Evolutionary conservation across 2,113 vertebrate species (phyloP).

Genomic region (Dinomys branickii): DNA sequence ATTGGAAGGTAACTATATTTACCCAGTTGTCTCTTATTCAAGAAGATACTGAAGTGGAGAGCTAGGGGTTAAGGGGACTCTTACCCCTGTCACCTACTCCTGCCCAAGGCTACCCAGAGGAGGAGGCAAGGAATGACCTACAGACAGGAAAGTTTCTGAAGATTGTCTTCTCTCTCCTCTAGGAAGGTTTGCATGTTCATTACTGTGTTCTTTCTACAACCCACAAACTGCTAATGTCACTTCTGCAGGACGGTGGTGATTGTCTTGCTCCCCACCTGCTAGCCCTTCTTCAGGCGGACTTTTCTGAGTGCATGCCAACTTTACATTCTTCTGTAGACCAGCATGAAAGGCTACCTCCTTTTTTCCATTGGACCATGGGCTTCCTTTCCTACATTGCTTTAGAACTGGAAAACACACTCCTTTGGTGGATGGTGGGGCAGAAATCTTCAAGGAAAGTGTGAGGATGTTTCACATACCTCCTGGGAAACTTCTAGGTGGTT

Average conservation of each 20-base stretch:
- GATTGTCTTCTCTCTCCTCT: background rate
- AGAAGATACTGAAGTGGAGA: background rate
- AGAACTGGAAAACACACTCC: too few relatives aligned
- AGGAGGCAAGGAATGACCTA: background rate
- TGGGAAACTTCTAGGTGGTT: background rate
- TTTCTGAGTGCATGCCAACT: rapidly evolving
- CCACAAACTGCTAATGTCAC: too few relatives aligned
- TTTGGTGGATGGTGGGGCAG: background rate
- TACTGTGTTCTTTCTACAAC: background rate
- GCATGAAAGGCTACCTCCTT: background rate
- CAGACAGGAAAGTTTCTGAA: background rate
- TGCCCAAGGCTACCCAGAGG: background rate
- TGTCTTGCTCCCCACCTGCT: rapidly evolving
- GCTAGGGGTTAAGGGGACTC: too few relatives aligned
- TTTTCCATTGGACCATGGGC: background rate
- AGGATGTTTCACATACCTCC: background rate
- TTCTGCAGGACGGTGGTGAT: background rate
- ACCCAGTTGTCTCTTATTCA: background rate
- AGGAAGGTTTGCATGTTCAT: background rate
- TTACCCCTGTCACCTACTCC: rapidly evolving
- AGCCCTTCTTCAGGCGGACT: background rate
- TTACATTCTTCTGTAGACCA: background rate
- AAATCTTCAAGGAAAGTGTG: background rate
- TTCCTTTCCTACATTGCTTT: background rate
- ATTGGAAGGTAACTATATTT: rapidly evolving